These are phyloP conservation scores for Tauraco erythrolophus DNA, from an alignment of 2,113 vertebrate species.

Conservation along the genomic window DNA sequence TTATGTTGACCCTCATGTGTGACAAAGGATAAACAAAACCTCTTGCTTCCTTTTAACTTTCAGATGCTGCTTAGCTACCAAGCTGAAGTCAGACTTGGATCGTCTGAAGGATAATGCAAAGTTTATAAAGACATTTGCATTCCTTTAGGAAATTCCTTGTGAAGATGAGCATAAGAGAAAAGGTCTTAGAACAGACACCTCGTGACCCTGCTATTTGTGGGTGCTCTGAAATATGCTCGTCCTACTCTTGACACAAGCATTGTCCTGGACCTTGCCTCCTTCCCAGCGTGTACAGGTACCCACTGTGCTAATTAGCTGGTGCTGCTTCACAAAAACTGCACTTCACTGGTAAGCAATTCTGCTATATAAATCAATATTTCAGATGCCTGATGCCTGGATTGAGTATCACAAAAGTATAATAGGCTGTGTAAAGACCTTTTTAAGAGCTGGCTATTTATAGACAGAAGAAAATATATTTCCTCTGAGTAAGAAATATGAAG, in stretches of 20 bases:
- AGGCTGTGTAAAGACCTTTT: not conserved
- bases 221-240: not conserved
- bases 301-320: not conserved
- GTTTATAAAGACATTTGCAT: not conserved
- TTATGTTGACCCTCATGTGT: not conserved
- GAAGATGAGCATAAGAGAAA: not conserved
- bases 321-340: not conserved
- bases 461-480: not conserved
- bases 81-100: not conserved
- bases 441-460: conserved; percentile 11
- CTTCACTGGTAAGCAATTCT: not conserved
- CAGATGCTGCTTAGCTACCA: not conserved
- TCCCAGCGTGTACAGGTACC: not conserved
- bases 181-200: not conserved
- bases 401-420: not conserved
- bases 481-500: not conserved
- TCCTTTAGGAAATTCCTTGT: not conserved
- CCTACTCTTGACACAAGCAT: not conserved
- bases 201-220: fast-evolving
- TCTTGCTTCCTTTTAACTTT: not conserved
- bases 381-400: not conserved
- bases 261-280: not conserved
- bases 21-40: not conserved
- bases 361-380: not conserved
- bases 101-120: not conserved